These are phyloP conservation scores for Chironomus striatipennis DNA, from an alignment of 1,140 invertebrate genomes.

Conservation along the genomic window DNA sequence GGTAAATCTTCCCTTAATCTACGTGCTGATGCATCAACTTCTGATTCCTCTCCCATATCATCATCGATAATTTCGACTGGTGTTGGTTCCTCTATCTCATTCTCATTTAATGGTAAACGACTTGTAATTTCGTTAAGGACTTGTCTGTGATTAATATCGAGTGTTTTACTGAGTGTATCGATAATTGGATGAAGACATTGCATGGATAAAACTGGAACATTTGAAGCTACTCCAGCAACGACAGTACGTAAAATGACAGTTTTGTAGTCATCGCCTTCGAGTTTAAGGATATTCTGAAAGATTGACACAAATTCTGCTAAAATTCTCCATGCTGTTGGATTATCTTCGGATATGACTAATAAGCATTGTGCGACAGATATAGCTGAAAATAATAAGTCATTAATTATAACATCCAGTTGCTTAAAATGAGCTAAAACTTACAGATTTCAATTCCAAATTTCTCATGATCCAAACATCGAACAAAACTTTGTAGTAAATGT, in stretches of 20 bases:
- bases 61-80: constrained; percentile 38
- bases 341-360: constrained; percentile 59
- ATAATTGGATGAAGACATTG: constrained; percentile 29
- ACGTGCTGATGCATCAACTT: constrained; percentile 25
- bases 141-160: constrained; percentile 29
- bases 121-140: constrained; percentile 30
- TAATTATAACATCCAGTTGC: background rate
- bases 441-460: constrained; percentile 51
- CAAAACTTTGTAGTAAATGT: constrained; percentile 51
- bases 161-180: constrained; percentile 24
- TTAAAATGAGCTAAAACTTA: background rate
- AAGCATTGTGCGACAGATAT: constrained; percentile 54
- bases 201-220: constrained; percentile 40
- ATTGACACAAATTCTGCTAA: constrained; percentile 41
- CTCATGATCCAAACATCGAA: constrained; percentile 51
- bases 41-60: constrained; percentile 32
- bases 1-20: constrained; percentile 33
- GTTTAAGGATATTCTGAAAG: constrained; percentile 42
- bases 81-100: constrained; percentile 30
- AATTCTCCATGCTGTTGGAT: constrained; percentile 44
- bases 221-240: constrained; percentile 45
- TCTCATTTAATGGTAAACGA: constrained; percentile 31
- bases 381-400: constrained; percentile 28
- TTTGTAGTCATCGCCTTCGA: constrained; percentile 37
- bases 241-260: constrained; percentile 45